Evolutionary conservation across 2,113 vertebrate genomes (phyloP), one percentile per base, ranked within the genome.

Genomic region (Platycercus adscitus): DNA sequence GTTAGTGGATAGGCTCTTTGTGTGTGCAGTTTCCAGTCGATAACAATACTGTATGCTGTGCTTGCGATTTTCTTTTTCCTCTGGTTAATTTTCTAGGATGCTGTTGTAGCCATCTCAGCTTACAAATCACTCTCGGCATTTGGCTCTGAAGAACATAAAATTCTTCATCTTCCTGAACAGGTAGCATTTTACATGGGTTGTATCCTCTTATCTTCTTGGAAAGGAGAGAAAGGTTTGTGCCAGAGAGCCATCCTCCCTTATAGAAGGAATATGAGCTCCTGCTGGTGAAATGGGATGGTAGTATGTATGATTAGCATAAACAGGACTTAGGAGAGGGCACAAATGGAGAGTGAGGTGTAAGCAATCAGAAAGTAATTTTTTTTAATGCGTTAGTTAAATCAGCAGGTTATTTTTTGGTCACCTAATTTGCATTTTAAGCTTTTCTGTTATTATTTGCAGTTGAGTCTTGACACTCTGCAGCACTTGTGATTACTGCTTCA

Each of bases 91-190:
- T 91, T 86, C 29, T 94, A 99, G 99, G 98, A 99, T 92, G 79
- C 98, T 70, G 44, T 97, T 77, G 98, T 99, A 88, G 98, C 98
- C 68, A 97, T 96, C 83, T 98, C 98, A 66, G 99, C 99, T 17
- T 99, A 99, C 97, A 99, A 95, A 92, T 98, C 99, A n/a, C 97
- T 99, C 41, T 98, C 99, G 7, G 96, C 96, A 15, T 99, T 99
- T 91, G 91, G 96, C 56, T 97, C 98, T 31, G 92, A 90, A 28
- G 99, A 98, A 10, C 98, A 99, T 77, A 99, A 94, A 31, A 70
- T 99, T 63, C 97, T 98, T 91, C 98, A 99, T 93, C 98, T 99
- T 69, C 99, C 99, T 37, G 98, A 98, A 87, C 92, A 98, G 97
- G 99, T 99, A 97, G 70, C 95, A 58, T 58, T 58, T 58, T 58